phyloP scores from a whole-genome alignment of 2,113 vertebrate species.

The Notechis scutatus region DNA sequence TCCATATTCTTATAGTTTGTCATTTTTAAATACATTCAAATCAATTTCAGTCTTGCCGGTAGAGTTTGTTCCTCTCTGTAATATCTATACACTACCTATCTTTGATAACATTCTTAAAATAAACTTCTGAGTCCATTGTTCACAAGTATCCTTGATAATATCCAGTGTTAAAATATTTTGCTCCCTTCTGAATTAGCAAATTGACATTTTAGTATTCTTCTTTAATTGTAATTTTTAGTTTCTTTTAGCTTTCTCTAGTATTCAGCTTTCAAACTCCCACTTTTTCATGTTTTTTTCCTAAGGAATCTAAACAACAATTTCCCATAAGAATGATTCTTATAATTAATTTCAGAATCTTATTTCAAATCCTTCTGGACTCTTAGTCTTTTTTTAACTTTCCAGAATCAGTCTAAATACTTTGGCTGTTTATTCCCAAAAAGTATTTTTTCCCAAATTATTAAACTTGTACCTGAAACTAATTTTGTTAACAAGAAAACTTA shows the following conservation, averaged over 20 bases:
- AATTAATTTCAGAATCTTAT: neutral
- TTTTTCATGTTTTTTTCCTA: neutral
- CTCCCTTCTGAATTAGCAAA: neutral
- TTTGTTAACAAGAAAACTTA: neutral
- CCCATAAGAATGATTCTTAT: neutral
- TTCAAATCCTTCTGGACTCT: neutral
- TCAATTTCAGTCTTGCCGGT: neutral
- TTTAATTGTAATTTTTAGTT: neutral
- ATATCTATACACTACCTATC: neutral
- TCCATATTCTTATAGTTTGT: neutral
- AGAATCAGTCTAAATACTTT: neutral
- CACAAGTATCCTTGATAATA: neutral
- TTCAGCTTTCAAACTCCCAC: neutral
- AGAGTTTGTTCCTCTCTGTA: neutral
- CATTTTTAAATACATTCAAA: neutral
- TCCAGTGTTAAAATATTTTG: neutral
- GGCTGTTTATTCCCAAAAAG: neutral
- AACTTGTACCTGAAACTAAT: neutral
- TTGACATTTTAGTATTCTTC: neutral
- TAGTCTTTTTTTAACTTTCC: neutral
- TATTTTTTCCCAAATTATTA: neutral
- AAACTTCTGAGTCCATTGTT: neutral
- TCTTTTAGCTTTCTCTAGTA: neutral
- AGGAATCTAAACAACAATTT: neutral
- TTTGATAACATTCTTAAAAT: neutral